phyloP scores from a whole-genome alignment of 2,888 invertebrate genomes.

The Nemoura dubitans region DNA sequence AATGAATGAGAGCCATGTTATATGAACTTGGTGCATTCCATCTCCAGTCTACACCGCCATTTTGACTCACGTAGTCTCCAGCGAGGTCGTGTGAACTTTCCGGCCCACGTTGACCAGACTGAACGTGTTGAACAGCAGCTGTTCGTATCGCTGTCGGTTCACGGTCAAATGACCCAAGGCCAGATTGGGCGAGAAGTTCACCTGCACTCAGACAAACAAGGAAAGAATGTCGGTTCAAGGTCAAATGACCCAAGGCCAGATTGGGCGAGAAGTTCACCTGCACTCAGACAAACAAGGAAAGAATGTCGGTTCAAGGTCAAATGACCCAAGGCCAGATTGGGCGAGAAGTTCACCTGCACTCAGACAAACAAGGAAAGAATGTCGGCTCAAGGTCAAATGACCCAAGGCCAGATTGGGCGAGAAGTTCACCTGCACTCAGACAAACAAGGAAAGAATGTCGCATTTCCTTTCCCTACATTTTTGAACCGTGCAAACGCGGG shows the following conservation, averaged over 20 bases:
- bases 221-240: slow-evolving; percentile 75
- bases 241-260: slow-evolving; percentile 90
- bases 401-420: slow-evolving; percentile 95
- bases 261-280: slow-evolving; percentile 98
- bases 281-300: slow-evolving; percentile 51
- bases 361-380: slow-evolving; percentile 59
- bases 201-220: slow-evolving; percentile 65
- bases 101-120: slow-evolving; percentile 78
- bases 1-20: too few species aligned
- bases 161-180: slow-evolving; percentile 91
- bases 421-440: slow-evolving; percentile 96
- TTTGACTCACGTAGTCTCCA: slow-evolving; percentile 42
- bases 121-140: slow-evolving; percentile 86
- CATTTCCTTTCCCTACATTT: too few species aligned
- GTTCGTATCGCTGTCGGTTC: slow-evolving; percentile 87
- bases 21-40: too few species aligned
- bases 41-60: too few species aligned
- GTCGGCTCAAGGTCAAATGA: slow-evolving; percentile 84
- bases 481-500: too few species aligned
- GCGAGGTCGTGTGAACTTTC: slow-evolving; percentile 18
- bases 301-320: slow-evolving; percentile 83
- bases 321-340: slow-evolving; percentile 93
- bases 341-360: slow-evolving; percentile 97
- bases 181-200: slow-evolving; percentile 98
- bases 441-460: slow-evolving; percentile 51